Conservation (phyloP, 2,888 invertebrate species). For the Celastrina argiolus region DNA sequence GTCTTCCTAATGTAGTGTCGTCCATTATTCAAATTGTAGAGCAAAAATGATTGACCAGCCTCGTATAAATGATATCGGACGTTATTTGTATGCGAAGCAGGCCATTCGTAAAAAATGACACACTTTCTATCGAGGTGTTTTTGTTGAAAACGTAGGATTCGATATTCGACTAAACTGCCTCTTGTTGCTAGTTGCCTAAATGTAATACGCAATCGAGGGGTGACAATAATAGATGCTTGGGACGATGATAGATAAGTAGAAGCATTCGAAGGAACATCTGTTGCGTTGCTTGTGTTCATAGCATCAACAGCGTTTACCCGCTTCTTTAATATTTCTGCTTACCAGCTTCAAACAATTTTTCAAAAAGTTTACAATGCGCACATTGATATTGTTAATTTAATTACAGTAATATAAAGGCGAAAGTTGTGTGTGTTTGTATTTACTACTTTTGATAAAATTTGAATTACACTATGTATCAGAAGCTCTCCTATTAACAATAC, state of each 20-base stretch:
- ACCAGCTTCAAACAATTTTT: too few relatives aligned
- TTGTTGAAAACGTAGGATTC: constrained; percentile 23
- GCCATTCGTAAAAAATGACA: constrained; percentile 27
- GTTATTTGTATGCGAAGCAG: constrained; percentile 24
- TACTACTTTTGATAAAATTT: too few relatives aligned
- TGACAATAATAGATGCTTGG: constrained; percentile 50
- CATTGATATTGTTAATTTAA: too few relatives aligned
- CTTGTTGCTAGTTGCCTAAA: constrained; percentile 14
- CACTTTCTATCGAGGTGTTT: constrained; percentile 24
- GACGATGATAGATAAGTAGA: constrained; percentile 34
- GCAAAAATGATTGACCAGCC: constrained; percentile 20
- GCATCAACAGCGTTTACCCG: too few relatives aligned
- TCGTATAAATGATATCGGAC: constrained; percentile 26
- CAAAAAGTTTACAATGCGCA: too few relatives aligned
- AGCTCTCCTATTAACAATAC: too few relatives aligned
- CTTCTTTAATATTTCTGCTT: too few relatives aligned
- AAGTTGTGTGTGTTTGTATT: too few relatives aligned
- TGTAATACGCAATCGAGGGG: constrained; percentile 33
- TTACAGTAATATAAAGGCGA: too few relatives aligned
- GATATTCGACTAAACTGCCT: constrained; percentile 13
- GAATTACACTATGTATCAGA: too few relatives aligned
- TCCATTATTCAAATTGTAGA: not conserved
- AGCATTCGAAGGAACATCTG: not conserved
- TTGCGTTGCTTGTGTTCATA: not conserved
- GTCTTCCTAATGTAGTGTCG: not conserved